Percentiles rank a stretch among this genome's conserved stretches.
Evolutionary conservation across 2,113 vertebrate genomes (phyloP).

Genomic region (Nothocercus julius): DNA sequence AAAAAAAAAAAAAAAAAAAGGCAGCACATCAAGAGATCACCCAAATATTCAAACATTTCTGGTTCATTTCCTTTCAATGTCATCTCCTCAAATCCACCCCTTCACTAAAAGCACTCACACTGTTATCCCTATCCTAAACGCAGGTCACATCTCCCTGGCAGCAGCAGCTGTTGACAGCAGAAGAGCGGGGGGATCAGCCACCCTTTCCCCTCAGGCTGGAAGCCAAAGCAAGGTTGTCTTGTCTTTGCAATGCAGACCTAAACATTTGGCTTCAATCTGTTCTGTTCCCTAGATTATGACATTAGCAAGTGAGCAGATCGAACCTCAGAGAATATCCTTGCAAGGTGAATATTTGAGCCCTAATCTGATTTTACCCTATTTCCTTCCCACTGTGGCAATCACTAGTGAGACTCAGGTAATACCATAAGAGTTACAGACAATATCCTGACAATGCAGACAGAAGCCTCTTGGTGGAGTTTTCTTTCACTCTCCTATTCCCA

Average conservation of each 20-base stretch:
- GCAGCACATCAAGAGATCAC: background rate
- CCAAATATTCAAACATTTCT: background rate
- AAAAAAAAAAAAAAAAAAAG: background rate
- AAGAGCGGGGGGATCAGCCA: slow-evolving; percentile 10
- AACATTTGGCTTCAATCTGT: background rate
- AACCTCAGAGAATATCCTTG: background rate
- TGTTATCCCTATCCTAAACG: background rate
- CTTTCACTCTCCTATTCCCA: slow-evolving; percentile 12
- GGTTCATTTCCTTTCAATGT: background rate
- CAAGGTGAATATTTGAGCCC: background rate
- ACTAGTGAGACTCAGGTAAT: background rate
- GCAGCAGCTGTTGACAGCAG: slow-evolving; percentile 12
- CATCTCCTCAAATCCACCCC: background rate
- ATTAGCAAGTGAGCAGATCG: background rate
- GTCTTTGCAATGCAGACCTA: background rate
- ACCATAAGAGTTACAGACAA: rapidly evolving
- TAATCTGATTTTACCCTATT: background rate
- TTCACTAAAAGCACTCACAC: background rate
- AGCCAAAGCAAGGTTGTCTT: slow-evolving; percentile 24
- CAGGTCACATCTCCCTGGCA: slow-evolving; percentile 41
- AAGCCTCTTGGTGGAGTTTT: background rate
- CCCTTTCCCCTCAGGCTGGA: slow-evolving; percentile 18
- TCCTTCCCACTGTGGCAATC: background rate
- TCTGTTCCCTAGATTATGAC: background rate
- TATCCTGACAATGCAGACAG: background rate